phyloP scores from a whole-genome alignment of 1,140 invertebrate species.

The Drosophila novamexicana region DNA sequence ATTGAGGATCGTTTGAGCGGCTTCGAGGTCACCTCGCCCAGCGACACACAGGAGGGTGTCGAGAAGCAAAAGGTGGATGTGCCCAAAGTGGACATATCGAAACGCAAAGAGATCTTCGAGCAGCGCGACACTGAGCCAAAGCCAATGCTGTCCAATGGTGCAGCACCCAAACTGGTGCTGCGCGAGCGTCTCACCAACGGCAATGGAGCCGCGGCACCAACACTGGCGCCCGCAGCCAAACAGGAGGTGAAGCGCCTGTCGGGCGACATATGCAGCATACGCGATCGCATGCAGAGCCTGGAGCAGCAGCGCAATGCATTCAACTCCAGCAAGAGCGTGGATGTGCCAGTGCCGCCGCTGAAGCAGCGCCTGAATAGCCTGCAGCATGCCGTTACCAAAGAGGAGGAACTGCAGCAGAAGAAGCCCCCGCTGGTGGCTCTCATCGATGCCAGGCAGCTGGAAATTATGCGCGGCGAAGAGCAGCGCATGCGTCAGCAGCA shows the following conservation, averaged over 20 bases:
- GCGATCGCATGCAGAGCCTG: constrained; percentile 87
- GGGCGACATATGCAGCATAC: constrained; percentile 87
- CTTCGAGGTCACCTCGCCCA: constrained; percentile 81
- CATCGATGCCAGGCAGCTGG: constrained; percentile 78
- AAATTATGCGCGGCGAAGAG: constrained; percentile 79
- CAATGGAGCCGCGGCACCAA: constrained; percentile 53
- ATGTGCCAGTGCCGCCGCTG: constrained; percentile 78
- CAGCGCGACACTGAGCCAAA: constrained; percentile 64
- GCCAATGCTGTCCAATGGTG: constrained; percentile 78
- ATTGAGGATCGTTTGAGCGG: constrained; percentile 80
- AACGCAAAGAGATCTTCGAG: constrained; percentile 93
- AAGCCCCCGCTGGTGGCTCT: constrained; percentile 77
- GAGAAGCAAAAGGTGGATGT: constrained; percentile 86
- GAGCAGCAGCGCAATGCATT: constrained; percentile 86
- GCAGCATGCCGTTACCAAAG: constrained; percentile 81
- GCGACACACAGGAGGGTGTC: constrained; percentile 81
- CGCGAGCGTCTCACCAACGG: constrained; percentile 66
- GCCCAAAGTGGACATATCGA: constrained; percentile 92
- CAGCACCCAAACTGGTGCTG: constrained; percentile 61
- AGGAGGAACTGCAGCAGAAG: constrained; percentile 67
- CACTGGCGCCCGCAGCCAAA: neutral
- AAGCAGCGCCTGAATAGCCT: constrained; percentile 82
- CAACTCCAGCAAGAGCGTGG: constrained; percentile 84
- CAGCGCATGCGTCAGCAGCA: constrained; percentile 65
- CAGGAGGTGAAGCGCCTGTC: constrained; percentile 86